Conservation (phyloP, 2,113 vertebrate species). For the Taurulus bubalis region DNA sequence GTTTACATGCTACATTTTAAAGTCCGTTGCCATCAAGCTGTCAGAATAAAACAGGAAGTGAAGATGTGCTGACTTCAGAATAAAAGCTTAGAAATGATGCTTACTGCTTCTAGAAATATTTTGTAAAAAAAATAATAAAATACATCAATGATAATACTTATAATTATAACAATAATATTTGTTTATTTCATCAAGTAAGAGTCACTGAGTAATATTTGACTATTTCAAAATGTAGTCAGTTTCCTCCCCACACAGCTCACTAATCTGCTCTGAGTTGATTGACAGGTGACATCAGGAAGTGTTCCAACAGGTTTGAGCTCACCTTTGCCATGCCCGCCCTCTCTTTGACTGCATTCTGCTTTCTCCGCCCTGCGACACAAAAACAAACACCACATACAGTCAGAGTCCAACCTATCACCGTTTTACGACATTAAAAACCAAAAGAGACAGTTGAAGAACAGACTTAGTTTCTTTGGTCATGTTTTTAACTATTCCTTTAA, state of each 20-base stretch:
- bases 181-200: not conserved
- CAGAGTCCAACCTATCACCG: not conserved
- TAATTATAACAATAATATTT: too few relatives aligned
- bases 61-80: not conserved
- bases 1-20: not conserved
- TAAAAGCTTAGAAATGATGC: not conserved
- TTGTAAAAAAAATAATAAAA: not conserved
- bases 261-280: not conserved
- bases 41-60: not conserved
- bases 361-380: slow-evolving; percentile 87
- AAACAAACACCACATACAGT: not conserved
- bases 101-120: not conserved
- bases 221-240: too few relatives aligned
- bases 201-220: too few relatives aligned
- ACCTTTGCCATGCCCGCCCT: slow-evolving; percentile 92
- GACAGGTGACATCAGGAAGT: not conserved
- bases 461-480: not conserved
- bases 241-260: not conserved
- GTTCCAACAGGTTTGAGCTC: slow-evolving; percentile 22
- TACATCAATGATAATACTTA: too few relatives aligned
- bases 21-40: not conserved
- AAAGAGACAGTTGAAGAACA: not conserved
- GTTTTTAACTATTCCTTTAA: not conserved
- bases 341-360: slow-evolving; percentile 91
- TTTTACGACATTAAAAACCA: not conserved